Conservation (phyloP, 2,888 invertebrate species). For the Norana najaformis region DNA sequence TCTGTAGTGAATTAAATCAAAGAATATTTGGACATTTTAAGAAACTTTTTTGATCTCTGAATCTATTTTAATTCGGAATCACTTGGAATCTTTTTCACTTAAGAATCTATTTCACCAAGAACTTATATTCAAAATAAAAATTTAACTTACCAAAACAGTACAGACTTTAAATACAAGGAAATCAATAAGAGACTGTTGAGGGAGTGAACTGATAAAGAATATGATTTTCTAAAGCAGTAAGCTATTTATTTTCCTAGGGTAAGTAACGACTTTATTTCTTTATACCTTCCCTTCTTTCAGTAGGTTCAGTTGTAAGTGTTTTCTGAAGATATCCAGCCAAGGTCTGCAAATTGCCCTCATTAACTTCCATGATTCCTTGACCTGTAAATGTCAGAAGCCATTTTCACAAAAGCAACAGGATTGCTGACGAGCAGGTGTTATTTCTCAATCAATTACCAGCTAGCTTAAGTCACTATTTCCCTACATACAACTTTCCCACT, state of each 20-base stretch:
- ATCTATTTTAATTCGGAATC: too few relatives aligned
- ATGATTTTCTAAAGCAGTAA: not conserved
- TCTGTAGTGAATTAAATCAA: not conserved
- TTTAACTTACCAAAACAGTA: too few relatives aligned
- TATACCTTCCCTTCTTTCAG: conserved; percentile 77
- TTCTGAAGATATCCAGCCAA: conserved; percentile 71
- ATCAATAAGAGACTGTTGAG: not conserved
- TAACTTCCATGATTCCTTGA: conserved; percentile 76
- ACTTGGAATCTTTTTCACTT: too few relatives aligned
- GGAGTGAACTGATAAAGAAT: not conserved
- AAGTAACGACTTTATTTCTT: not conserved
- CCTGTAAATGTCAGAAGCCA: not conserved
- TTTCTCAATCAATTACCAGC: not conserved
- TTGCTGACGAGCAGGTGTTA: too few relatives aligned
- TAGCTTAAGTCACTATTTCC: not conserved
- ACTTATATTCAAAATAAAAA: not conserved
- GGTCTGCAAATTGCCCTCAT: conserved; percentile 78
- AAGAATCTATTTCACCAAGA: not conserved
- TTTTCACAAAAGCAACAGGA: not conserved
- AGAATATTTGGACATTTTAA: not conserved
- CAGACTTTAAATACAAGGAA: not conserved
- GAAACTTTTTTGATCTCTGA: not conserved
- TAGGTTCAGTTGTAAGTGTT: conserved; percentile 82
- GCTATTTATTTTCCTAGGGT: not conserved
- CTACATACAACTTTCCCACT: not conserved